Evolutionary conservation across 2,888 invertebrate species (phyloP), one percentile per base, ranked within the genome.

Genomic region (Scaptomyza flava): DNA sequence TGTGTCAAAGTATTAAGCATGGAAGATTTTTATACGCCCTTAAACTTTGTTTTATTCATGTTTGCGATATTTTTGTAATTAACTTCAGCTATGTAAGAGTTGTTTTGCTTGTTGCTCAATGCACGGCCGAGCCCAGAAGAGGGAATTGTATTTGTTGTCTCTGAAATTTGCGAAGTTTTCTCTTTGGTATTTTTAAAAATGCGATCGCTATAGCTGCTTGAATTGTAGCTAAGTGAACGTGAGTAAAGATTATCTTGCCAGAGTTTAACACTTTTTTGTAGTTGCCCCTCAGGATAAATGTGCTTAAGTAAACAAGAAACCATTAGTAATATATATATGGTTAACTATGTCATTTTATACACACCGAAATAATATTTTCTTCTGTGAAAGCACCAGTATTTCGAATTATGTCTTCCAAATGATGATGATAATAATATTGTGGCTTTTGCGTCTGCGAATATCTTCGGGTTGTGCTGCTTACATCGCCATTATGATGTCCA

Each of bases 371-470:
- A 57, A 62, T 75, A 60, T 74, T 73, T 14, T 65, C 73, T 30
- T 79, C 81, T 8, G 76, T 63, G 17, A 80, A 77, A 5, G 77
- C 67, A 4, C 78, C 87, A 53, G 79, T 85, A 61, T 90, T 90
- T 30, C 84, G 80, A 46, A 91, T 90, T 67, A 91, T 91, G 41
- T 91, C 91, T 72, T 90, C 91, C 2, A 91, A 91, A 53, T 90
- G 87, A 77, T 91, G 90, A 68, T 91, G 91, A 72, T 89, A 89
- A 68, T 90, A 90, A 63, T 88, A 87, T 53, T 89, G 89, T 31
- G 89, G 85, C 58, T 80, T 87, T 62, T 87, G 84, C 11, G 82
- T 78, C 48, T 89, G 89, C 20, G 79, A 77, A 64, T 91, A 90
- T 63, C 85, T 82, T 12, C 86, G 84, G 45, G 77, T 84, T 23